Evolutionary conservation across 2,888 invertebrate species (phyloP), one percentile per base, ranked within the genome.

Genomic region (Clanis bilineata): DNA sequence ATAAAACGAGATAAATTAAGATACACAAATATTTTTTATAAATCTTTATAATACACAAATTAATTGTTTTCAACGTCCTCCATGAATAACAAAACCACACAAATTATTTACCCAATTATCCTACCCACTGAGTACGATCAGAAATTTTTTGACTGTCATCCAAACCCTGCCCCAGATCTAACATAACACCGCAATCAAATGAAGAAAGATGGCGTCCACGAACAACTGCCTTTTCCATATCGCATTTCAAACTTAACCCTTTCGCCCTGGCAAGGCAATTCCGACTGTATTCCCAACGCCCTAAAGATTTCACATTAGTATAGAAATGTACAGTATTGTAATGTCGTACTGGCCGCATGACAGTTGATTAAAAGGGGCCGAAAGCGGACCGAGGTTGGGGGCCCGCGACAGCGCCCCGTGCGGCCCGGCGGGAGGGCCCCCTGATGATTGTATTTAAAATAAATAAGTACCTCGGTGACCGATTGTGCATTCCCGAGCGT

Each of bases 361-460:
- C 91, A 91, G 90, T 91, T 92, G 91, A 92, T 92, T 92, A 92
- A 92, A 92, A 84, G 92, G 90, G 85, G 78, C 91, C 91, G 91
- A 88, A 90, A 89, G 82, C 79, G 77, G 79, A 67, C 77, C 90
- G 82, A 83, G 87, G 90, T 86, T 78, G 90, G 92, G 88, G 89
- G 87, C 86, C 89, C 80, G 87, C 84, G 92, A 90, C 90, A 90
- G 92, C 88, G 77, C 90, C 79, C 82, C 86, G 90, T 81, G 85
- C 82, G 77, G 74, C 84, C 76, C 89, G 67, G 83, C 85, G 75
- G 90, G 87, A 82, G 84, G 90, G 74, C 83, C 81, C 87, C 87
- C 89, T 91, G 92, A 92, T 90, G 91, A 91, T 91, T 90, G 90
- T 90, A 90, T 92, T 91, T 90, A 90, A 91, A 90, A 92, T 91